A percentile compares a stretch with the other conserved stretches of the same genome.
phyloP scores from a whole-genome alignment of 2,888 invertebrate species.

The Trachelus iudaicus region DNA sequence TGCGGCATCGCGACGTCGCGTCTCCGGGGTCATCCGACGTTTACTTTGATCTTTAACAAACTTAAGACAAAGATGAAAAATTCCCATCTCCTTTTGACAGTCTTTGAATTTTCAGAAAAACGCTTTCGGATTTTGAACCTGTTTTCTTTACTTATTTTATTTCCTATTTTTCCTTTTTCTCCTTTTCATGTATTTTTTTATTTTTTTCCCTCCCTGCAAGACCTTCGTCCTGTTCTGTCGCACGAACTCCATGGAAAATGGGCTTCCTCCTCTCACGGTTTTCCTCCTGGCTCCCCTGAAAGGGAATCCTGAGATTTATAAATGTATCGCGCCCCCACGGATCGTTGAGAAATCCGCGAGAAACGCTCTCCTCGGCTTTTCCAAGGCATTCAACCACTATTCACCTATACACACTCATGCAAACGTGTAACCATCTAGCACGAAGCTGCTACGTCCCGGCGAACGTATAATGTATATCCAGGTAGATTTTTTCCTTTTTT shows the following conservation, averaged over 20 bases:
- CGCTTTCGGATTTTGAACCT: background rate
- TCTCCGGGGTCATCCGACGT: background rate
- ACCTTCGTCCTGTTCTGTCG: background rate
- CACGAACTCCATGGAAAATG: background rate
- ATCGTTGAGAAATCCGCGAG: background rate
- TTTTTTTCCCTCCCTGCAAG: background rate
- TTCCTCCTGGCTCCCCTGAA: background rate
- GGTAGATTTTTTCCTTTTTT: background rate
- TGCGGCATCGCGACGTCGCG: slow-evolving; percentile 5
- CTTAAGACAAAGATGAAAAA: background rate
- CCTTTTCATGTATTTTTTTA: background rate
- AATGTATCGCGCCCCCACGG: background rate
- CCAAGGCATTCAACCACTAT: background rate
- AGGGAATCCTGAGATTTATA: background rate
- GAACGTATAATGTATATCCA: background rate
- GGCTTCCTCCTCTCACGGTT: background rate
- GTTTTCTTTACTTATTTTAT: too few species aligned
- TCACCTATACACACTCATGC: background rate
- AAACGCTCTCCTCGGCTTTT: background rate
- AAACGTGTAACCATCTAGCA: background rate
- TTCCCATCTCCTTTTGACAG: background rate
- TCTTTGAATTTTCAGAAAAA: background rate
- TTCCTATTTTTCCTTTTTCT: background rate
- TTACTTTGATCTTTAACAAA: background rate
- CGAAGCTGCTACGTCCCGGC: background rate